Conservation (phyloP, 2,113 vertebrate genomes). For the Forbesichthys agassizii region DNA sequence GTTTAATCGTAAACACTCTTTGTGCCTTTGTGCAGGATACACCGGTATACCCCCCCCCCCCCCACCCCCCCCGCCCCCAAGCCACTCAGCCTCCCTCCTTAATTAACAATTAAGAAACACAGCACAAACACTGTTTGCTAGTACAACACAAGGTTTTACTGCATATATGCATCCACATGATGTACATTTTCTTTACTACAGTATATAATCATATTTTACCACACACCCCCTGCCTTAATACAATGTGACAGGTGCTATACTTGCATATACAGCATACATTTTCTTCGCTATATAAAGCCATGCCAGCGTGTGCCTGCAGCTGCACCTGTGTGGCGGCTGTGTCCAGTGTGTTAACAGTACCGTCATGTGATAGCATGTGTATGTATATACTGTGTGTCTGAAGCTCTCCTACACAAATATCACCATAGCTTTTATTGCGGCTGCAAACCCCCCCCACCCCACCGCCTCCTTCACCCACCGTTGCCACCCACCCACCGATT, state of each 20-base stretch:
- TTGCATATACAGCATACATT: not conserved
- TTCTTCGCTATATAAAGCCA: not conserved
- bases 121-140: not conserved
- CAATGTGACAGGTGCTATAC: not conserved
- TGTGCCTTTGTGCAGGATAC: slow-evolving; percentile 89
- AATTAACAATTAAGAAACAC: not conserved
- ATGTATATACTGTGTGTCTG: slow-evolving; percentile 47
- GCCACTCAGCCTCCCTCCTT: too few species aligned
- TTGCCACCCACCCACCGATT: slow-evolving; percentile 65
- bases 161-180: not conserved
- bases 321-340: not conserved
- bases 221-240: too few species aligned
- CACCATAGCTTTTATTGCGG: slow-evolving; percentile 60
- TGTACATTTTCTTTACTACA: too few species aligned
- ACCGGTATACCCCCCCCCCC: too few species aligned
- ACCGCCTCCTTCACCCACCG: slow-evolving; percentile 38
- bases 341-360: slow-evolving; percentile 26
- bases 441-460: slow-evolving; percentile 46
- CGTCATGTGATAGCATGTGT: slow-evolving; percentile 10
- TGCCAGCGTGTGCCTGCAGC: not conserved
- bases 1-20: slow-evolving; percentile 85
- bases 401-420: slow-evolving; percentile 69
- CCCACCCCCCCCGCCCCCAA: too few species aligned
- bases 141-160: not conserved
- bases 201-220: too few species aligned